A percentile compares a stretch with the other conserved stretches of the same genome.
These are phyloP conservation scores for Paradisaea rubra DNA, from an alignment of 2,113 vertebrate species.

Conservation along the genomic window DNA sequence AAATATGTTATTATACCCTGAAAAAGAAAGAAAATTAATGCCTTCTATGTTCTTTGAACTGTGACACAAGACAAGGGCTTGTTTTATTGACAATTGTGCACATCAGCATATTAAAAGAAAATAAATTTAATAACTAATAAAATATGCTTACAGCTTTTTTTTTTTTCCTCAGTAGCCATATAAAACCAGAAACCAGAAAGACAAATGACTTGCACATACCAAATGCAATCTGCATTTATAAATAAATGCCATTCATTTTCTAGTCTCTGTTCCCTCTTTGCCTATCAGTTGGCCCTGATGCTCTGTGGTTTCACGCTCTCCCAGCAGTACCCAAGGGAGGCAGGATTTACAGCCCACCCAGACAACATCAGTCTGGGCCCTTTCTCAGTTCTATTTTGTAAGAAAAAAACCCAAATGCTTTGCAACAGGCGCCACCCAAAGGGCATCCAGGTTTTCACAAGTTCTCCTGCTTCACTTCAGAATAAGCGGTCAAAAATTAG, in stretches of 20 bases:
- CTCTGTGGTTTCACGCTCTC: neutral
- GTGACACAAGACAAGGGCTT: neutral
- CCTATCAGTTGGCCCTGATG: neutral
- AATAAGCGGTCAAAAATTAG: neutral
- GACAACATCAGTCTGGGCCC: too few relatives aligned
- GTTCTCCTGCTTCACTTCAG: neutral
- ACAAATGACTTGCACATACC: neutral
- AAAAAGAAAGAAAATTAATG: neutral
- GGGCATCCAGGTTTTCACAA: neutral
- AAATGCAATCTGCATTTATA: neutral
- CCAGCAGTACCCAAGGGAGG: neutral
- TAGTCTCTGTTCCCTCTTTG: neutral
- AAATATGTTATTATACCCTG: neutral
- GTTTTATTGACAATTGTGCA: neutral
- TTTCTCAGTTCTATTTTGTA: neutral
- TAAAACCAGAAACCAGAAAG: neutral
- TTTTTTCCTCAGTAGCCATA: neutral
- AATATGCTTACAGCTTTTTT: neutral
- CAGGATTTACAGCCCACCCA: neutral
- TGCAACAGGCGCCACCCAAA: conserved; percentile 44
- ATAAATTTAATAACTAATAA: neutral
- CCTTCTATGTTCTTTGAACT: neutral
- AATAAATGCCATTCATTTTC: neutral
- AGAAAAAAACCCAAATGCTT: neutral
- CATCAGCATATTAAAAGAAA: neutral